phyloP scores from a whole-genome alignment of 2,113 vertebrate genomes.

The Typhlomys cinereus region DNA sequence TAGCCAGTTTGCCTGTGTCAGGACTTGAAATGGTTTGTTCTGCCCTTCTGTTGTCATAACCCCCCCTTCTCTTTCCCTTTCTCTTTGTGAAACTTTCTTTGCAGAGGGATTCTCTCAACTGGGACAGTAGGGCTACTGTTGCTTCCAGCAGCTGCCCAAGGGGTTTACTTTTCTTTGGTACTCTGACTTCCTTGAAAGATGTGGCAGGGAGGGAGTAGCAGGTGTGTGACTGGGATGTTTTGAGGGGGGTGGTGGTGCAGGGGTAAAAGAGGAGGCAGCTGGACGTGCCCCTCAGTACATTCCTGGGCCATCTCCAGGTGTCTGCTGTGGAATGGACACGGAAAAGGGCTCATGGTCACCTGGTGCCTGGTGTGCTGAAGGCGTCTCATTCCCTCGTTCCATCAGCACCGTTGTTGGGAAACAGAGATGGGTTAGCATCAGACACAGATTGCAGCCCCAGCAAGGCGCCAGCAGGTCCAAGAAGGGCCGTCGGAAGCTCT shows the following conservation, averaged over 20 bases:
- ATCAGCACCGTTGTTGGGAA: background rate
- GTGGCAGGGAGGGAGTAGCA: conserved; percentile 54
- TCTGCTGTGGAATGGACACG: rapidly evolving
- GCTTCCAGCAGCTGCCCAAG: conserved; percentile 70
- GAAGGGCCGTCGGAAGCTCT: background rate
- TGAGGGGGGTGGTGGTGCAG: background rate
- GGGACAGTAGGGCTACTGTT: conserved; percentile 79
- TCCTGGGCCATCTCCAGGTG: background rate
- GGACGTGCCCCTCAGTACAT: background rate
- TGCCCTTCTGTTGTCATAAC: conserved; percentile 72
- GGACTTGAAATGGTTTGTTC: conserved; percentile 74
- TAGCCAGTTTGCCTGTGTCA: conserved; percentile 75
- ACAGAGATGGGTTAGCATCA: background rate
- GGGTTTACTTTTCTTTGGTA: conserved; percentile 75
- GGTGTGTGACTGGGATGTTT: conserved; percentile 43
- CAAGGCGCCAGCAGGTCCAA: background rate
- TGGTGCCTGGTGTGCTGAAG: background rate
- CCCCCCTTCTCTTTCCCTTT: conserved; percentile 61
- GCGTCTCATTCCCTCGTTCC: background rate
- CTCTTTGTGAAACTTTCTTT: conserved; percentile 76
- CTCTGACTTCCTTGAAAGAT: conserved; percentile 76
- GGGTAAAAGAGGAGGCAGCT: background rate
- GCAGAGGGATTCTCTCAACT: conserved; percentile 71
- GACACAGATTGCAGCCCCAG: background rate
- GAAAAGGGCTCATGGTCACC: background rate